A percentile compares a stretch with the other conserved stretches of the same genome.
Evolutionary conservation across 2,888 invertebrate species (phyloP).

Genomic region (Danaus chrysippus): DNA sequence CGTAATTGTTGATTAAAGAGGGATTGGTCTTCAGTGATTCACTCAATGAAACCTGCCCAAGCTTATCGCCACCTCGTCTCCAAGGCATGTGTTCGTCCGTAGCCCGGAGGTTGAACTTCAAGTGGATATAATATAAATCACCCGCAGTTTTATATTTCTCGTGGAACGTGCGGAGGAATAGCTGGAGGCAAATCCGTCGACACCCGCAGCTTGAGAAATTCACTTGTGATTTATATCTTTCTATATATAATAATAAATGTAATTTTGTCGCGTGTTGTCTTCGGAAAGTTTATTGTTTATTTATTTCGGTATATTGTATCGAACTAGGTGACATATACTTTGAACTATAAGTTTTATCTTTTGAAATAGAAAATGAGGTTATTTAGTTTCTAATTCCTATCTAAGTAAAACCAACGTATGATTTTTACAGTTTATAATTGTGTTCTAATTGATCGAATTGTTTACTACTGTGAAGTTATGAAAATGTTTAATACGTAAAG

Average conservation of each 20-base stretch:
- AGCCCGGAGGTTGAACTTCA: constrained; percentile 16
- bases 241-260: background rate
- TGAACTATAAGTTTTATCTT: background rate
- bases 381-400: too few species aligned
- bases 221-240: background rate
- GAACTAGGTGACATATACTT: background rate
- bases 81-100: background rate
- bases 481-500: too few species aligned
- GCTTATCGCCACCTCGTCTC: too few species aligned
- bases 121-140: constrained; percentile 27
- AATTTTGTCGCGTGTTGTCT: background rate
- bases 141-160: constrained; percentile 40
- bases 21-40: too few species aligned
- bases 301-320: background rate
- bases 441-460: too few species aligned
- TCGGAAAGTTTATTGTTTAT: background rate
- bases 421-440: too few species aligned
- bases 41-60: too few species aligned
- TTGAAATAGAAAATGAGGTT: too few species aligned
- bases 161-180: constrained; percentile 42
- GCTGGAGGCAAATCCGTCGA: constrained; percentile 39
- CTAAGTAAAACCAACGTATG: too few species aligned
- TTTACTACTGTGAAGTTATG: too few species aligned
- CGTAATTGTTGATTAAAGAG: too few species aligned
- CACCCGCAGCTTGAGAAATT: background rate